Evolutionary conservation across 2,113 vertebrate species (phyloP).

Genomic region (Eudyptes chrysolophus): DNA sequence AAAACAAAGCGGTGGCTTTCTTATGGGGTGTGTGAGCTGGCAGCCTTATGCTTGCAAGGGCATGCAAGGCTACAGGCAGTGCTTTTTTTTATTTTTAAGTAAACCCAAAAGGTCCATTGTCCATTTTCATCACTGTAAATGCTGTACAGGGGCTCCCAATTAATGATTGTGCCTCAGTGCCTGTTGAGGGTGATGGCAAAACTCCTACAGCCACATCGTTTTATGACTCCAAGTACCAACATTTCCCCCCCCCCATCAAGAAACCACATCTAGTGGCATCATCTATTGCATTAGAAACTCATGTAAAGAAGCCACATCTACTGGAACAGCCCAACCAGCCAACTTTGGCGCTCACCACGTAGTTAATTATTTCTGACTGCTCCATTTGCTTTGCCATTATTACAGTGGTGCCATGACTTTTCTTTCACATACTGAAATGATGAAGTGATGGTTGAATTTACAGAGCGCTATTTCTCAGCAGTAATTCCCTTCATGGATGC

Average conservation of each 20-base stretch:
- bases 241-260: background rate
- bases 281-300: background rate
- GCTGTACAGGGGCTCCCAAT: background rate
- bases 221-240: background rate
- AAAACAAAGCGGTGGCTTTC: background rate
- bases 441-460: background rate
- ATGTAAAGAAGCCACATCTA: background rate
- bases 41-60: background rate
- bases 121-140: background rate
- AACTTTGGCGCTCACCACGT: accelerated
- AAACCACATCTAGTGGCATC: background rate
- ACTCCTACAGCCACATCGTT: background rate
- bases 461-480: background rate
- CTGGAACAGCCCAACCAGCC: background rate
- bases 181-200: background rate
- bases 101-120: background rate
- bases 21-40: background rate
- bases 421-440: background rate
- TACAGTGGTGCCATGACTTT: background rate
- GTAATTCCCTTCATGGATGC: background rate
- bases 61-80: background rate
- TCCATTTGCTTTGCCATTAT: background rate
- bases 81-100: background rate
- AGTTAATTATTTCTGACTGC: background rate
- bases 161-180: background rate